Evolutionary conservation across 1,140 invertebrate species (phyloP).

Genomic region (Drosophila sp.): DNA sequence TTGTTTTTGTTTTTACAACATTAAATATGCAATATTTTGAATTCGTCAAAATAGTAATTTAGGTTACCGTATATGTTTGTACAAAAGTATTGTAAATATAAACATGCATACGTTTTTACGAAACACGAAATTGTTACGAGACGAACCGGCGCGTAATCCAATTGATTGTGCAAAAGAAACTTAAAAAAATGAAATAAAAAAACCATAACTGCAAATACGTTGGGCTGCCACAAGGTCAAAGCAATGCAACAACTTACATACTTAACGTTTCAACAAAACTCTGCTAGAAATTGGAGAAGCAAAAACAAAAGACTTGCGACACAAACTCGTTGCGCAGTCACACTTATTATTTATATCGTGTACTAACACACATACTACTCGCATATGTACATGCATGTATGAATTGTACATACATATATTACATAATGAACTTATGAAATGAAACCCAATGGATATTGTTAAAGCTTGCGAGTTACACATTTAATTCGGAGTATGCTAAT

Average conservation of each 20-base stretch:
- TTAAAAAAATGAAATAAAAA: conserved; percentile 13
- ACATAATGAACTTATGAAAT: conserved; percentile 31
- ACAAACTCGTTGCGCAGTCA: conserved; percentile 55
- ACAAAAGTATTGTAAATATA: neutral
- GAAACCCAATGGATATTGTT: conserved; percentile 14
- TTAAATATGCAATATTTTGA: neutral
- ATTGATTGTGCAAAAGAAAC: conserved; percentile 52
- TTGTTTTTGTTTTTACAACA: no score
- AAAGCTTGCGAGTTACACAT: conserved; percentile 20
- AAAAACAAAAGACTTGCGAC: conserved; percentile 63
- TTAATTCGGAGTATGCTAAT: conserved; percentile 44
- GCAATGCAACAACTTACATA: conserved; percentile 34
- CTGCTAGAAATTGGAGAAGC: conserved; percentile 32
- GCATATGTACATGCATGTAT: neutral
- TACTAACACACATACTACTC: conserved; percentile 19
- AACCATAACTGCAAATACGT: conserved; percentile 29
- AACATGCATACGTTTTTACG: conserved; percentile 34
- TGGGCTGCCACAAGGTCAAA: conserved; percentile 59
- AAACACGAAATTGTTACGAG: conserved; percentile 23
- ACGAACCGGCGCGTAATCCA: conserved; percentile 38
- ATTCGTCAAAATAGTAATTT: no score
- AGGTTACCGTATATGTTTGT: no score
- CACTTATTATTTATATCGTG: conserved; percentile 54
- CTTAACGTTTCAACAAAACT: conserved; percentile 38
- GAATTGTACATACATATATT: conserved; percentile 3